Conservation (phyloP, 1,140 invertebrate species). For the Sarcophaga bullata region DNA sequence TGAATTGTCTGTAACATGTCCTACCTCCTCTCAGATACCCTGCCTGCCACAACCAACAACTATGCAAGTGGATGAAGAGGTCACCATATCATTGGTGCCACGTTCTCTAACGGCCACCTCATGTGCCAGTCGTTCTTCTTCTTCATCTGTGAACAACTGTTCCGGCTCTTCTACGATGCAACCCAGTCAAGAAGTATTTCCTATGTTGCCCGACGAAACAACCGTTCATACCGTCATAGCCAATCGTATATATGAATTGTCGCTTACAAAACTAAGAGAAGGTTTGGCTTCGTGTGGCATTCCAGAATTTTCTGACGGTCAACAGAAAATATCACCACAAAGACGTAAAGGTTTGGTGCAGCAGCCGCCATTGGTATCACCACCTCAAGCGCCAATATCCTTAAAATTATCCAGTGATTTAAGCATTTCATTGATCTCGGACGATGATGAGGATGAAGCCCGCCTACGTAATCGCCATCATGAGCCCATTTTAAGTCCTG, state of each 20-base stretch:
- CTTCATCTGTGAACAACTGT: not conserved
- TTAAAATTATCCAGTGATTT: conserved; percentile 62
- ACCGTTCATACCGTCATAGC: conserved; percentile 64
- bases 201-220: conserved; percentile 58
- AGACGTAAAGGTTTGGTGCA: conserved; percentile 53
- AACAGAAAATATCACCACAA: conserved; percentile 44
- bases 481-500: conserved; percentile 25
- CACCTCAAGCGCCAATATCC: conserved; percentile 55
- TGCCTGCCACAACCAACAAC: conserved; percentile 4
- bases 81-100: conserved; percentile 60
- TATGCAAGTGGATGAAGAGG: conserved; percentile 54
- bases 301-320: conserved; percentile 55
- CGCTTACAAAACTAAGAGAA: conserved; percentile 59
- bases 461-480: conserved; percentile 32
- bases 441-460: conserved; percentile 56
- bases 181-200: conserved; percentile 39
- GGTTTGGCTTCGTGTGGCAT: conserved; percentile 60
- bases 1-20: not conserved
- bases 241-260: conserved; percentile 61
- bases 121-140: not conserved
- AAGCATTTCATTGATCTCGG: conserved; percentile 64
- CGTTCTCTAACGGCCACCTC: conserved; percentile 50
- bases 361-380: conserved; percentile 52
- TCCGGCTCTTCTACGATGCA: not conserved
- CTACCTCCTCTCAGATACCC: conserved; percentile 17